Conservation (phyloP, 2,113 vertebrate species). For the Cariama cristata region DNA sequence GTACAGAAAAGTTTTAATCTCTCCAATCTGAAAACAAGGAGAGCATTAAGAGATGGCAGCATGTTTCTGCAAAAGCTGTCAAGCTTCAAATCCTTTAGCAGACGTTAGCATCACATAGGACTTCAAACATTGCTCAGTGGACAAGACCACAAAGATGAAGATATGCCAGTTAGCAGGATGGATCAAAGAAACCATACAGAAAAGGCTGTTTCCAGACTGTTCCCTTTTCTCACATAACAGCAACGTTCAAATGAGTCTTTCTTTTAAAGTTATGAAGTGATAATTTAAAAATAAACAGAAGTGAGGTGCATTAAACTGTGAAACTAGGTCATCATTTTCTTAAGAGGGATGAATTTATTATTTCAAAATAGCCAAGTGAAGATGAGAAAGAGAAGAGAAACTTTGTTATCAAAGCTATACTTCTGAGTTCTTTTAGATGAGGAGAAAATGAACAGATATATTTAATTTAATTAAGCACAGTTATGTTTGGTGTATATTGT, state of each 20-base stretch:
- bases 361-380: slow-evolving; percentile 5
- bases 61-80: not conserved
- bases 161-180: not conserved
- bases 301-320: not conserved
- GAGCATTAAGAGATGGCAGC: not conserved
- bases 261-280: slow-evolving; percentile 9
- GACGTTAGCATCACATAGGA: not conserved
- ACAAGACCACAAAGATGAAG: not conserved
- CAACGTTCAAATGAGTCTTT: slow-evolving; percentile 37
- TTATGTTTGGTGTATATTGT: not conserved
- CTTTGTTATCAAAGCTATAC: not conserved
- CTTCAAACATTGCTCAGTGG: not conserved
- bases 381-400: not conserved
- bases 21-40: not conserved
- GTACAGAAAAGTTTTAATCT: not conserved
- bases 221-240: not conserved
- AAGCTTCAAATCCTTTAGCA: not conserved
- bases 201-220: not conserved
- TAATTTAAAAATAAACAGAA: slow-evolving; percentile 55
- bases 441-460: not conserved
- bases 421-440: not conserved
- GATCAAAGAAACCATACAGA: not conserved
- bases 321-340: slow-evolving; percentile 46
- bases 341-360: slow-evolving; percentile 21
- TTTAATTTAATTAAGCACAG: not conserved